Evolutionary conservation across 1,140 invertebrate species (phyloP).

Genomic region (Brachionus angularis): DNA sequence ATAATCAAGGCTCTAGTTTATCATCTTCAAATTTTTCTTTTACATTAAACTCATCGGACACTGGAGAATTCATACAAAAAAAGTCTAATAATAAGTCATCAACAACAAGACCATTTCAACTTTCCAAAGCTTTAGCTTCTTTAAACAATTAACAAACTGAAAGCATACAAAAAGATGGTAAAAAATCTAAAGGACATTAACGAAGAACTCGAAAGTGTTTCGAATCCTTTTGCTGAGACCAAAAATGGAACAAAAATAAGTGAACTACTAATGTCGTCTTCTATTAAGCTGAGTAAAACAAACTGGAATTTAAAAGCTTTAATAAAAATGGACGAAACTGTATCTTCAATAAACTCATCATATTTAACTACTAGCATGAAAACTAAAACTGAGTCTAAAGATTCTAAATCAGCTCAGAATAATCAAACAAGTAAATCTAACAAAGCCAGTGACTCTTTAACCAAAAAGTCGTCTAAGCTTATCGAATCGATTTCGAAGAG

Average conservation of each 20-base stretch:
- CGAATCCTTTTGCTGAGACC: background rate
- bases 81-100: background rate
- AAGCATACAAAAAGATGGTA: background rate
- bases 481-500: slow-evolving; percentile 30
- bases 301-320: slow-evolving; percentile 7
- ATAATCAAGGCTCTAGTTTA: slow-evolving; percentile 12
- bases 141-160: background rate
- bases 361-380: background rate
- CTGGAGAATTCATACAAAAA: slow-evolving; percentile 17
- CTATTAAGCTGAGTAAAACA: slow-evolving; percentile 9
- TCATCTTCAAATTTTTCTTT: slow-evolving; percentile 33
- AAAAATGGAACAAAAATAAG: slow-evolving; percentile 2
- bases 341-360: slow-evolving; percentile 24
- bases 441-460: slow-evolving; percentile 20
- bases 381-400: no score
- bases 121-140: background rate
- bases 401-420: background rate
- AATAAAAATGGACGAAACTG: slow-evolving; percentile 25
- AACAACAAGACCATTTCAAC: background rate
- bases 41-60: slow-evolving; percentile 25
- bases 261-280: slow-evolving; percentile 18
- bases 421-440: no score
- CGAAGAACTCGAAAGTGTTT: slow-evolving; percentile 17
- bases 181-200: slow-evolving; percentile 40
- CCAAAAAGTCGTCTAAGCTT: slow-evolving; percentile 27